Evolutionary conservation across 2,888 invertebrate species (phyloP).

Genomic region (Sarcophaga subvicina): DNA sequence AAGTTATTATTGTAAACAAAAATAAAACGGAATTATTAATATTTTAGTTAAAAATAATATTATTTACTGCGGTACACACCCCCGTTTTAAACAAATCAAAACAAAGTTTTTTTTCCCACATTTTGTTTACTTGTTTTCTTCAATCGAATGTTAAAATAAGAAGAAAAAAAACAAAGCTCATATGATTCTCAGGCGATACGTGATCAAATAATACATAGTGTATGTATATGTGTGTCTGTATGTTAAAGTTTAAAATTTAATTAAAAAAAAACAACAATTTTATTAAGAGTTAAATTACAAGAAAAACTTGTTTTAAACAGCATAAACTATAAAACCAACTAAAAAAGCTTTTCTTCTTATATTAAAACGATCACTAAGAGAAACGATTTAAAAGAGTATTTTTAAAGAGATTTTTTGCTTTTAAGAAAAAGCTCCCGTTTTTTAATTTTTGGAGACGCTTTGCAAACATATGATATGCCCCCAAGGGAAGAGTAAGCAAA

Average conservation of each 20-base stretch:
- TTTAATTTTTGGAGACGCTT: not conserved
- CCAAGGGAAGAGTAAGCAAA: not conserved
- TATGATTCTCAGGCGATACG: no score
- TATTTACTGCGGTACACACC: conserved; percentile 36
- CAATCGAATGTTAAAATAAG: not conserved
- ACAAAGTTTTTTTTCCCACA: not conserved
- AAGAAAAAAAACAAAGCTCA: not conserved
- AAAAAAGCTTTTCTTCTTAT: conserved; percentile 8
- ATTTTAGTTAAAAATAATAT: not conserved
- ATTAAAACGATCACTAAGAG: conserved; percentile 32
- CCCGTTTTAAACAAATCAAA: conserved; percentile 50
- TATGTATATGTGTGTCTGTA: not conserved
- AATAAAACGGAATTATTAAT: not conserved
- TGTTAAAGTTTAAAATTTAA: not conserved
- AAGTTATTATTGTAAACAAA: not conserved
- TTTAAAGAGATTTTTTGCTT: not conserved
- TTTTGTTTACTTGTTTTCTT: not conserved
- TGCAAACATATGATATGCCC: not conserved
- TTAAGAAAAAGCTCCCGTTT: not conserved
- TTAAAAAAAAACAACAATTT: not conserved
- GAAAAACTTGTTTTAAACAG: conserved; percentile 54
- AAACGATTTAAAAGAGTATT: not conserved
- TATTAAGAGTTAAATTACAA: conserved; percentile 40
- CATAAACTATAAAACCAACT: not conserved
- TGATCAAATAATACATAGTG: not conserved